Evolutionary conservation across 2,113 vertebrate genomes (phyloP).

Genomic region (Sebastes fasciatus): DNA sequence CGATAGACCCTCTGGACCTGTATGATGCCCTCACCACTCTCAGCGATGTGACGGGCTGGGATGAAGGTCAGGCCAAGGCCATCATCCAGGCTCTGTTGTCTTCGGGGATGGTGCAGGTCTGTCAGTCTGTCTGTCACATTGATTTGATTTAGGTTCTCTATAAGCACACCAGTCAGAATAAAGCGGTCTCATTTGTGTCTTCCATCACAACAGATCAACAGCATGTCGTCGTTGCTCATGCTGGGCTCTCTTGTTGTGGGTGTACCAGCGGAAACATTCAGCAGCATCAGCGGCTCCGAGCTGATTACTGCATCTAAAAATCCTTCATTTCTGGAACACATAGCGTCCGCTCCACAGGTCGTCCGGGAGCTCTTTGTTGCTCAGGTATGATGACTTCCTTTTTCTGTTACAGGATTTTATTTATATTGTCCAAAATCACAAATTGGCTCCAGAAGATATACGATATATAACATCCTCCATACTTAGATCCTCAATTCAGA

Average conservation of each 20-base stretch:
- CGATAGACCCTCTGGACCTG: conserved; percentile 23
- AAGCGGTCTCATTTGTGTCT: not conserved
- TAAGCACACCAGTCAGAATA: not conserved
- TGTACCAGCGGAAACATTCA: conserved; percentile 51
- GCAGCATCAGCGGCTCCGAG: conserved; percentile 13
- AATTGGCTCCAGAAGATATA: not conserved
- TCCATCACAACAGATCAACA: conserved; percentile 63
- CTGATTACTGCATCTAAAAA: conserved; percentile 51
- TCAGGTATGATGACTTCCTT: conserved; percentile 64
- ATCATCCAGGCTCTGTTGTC: conserved; percentile 67
- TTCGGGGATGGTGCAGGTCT: conserved; percentile 60
- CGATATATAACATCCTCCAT: not conserved
- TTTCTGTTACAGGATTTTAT: not conserved
- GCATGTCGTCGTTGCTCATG: not conserved
- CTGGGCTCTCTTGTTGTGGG: conserved; percentile 79
- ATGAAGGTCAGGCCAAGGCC: conserved; percentile 69
- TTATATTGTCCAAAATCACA: not conserved
- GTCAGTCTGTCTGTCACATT: not conserved
- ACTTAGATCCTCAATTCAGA: not conserved
- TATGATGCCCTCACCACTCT: conserved; percentile 32
- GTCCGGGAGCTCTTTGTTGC: conserved; percentile 68
- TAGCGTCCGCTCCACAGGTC: conserved; percentile 54
- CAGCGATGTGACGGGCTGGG: conserved; percentile 69
- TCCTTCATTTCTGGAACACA: conserved; percentile 47
- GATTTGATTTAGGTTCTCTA: not conserved